Base-by-base conservation (phyloP, 2,113 vertebrate species). In the Procavia capensis region DNA sequence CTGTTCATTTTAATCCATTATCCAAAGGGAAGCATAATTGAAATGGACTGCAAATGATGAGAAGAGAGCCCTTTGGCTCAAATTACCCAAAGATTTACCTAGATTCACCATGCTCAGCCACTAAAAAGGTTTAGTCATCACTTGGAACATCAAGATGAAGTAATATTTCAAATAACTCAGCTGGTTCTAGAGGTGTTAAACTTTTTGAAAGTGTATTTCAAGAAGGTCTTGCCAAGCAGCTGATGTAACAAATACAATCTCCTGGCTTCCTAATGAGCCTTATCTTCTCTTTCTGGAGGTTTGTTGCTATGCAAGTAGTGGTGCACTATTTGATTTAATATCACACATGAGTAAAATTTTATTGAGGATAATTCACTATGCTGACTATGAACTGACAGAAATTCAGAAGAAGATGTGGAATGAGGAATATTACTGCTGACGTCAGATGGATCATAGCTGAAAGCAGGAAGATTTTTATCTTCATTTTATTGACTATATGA, bases 111-210 rank as follows among this genome's bases (percentile, higher is more conserved):
- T 59, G 63, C 82, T 81, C 5, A 75, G 54, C 36, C 45, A 9
- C 39, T 9, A 72, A 85, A 72, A 31, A 45, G 17, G 7, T 95
- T 82, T 43, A 64, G 34, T 75, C 36, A 80, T 84, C 36, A 22
- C 70, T 45, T 59, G 47, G 50, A 90, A 94, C 43, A 41, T 43
- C 78, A 70, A 91, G 63, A 79, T 16, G 54, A 88, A 94, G 79
- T 86, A 76, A 89, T 76, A 76, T 94, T 91, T 88, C 76, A 91
- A 95, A 96, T 68, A 80, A 64, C 57, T 81, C 76, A 45, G 81
- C 80, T 45, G 36, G 75, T 64, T 43, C n/a, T 70, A 54, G 6
- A 94, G 91, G 88, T 95, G 79, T 88, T 68, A 80, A 43, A 39
- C 25, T 57, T 66, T 76, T 29, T 13, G 79, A 80, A 92, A 79